phyloP scores from a whole-genome alignment of 2,113 vertebrate species.

The Pseudois nayaur region DNA sequence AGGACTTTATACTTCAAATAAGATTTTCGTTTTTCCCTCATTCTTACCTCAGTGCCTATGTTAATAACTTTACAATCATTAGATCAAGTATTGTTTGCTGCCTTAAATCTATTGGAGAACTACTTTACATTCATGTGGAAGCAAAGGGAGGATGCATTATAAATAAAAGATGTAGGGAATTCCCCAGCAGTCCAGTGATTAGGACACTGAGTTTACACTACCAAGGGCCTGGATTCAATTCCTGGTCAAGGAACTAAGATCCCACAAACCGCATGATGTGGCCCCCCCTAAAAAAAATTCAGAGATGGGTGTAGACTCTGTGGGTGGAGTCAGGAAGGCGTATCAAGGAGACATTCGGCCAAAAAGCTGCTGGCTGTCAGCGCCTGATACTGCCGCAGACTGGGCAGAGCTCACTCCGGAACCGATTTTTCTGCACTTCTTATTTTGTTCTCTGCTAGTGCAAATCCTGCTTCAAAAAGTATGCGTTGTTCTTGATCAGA shows the following conservation, averaged over 20 bases:
- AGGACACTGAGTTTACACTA: neutral
- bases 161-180: neutral
- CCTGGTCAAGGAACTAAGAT: neutral
- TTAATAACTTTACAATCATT: neutral
- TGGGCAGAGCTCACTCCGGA: neutral
- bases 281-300: neutral
- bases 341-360: neutral
- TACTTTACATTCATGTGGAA: neutral
- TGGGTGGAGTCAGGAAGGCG: neutral
- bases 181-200: neutral
- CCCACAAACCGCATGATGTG: neutral
- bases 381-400: fast-evolving
- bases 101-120: neutral
- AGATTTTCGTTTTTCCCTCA: neutral
- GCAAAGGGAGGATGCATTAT: neutral
- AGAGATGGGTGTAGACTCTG: neutral
- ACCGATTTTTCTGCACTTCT: neutral
- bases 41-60: neutral
- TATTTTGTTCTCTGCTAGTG: neutral
- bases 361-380: neutral
- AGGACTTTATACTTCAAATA: neutral
- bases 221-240: neutral
- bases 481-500: neutral
- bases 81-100: neutral
- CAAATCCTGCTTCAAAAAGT: neutral